Percentiles rank a stretch among this genome's conserved stretches.
Evolutionary conservation across 2,797 vertebrate species (phyloP).

Genomic region (Pelochelys cantorii): DNA sequence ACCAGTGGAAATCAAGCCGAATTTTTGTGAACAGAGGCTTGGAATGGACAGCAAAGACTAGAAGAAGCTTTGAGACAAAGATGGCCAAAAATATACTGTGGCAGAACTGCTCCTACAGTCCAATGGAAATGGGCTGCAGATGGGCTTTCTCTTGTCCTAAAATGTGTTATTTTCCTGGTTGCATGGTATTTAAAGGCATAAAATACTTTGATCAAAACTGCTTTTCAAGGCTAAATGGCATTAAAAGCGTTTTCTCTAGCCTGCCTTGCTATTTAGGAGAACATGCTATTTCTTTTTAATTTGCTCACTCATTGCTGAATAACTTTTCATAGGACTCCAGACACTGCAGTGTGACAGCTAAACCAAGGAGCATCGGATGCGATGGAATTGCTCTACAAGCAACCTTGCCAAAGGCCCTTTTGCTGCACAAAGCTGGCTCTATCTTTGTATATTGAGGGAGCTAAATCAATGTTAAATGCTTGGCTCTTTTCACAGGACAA

Average conservation of each 20-base stretch:
- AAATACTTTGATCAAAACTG: conserved; percentile 75
- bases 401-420: conserved; percentile 99
- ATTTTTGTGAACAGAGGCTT: neutral
- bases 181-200: conserved; percentile 76
- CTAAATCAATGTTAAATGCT: conserved; percentile 99
- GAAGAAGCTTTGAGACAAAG: conserved; percentile 50
- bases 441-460: conserved; percentile 93
- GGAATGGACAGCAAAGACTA: neutral
- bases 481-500: conserved; percentile 99
- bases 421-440: conserved; percentile 96
- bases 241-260: conserved; percentile 74
- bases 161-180: conserved; percentile 64
- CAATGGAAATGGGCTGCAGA: conserved; percentile 59
- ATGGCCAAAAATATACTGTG: conserved; percentile 28
- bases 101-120: conserved; percentile 46
- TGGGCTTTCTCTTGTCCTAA: conserved; percentile 46
- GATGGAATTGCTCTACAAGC: conserved; percentile 91
- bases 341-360: conserved; percentile 85
- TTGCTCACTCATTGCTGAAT: conserved; percentile 87
- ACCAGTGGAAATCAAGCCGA: neutral
- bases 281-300: conserved; percentile 84
- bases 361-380: conserved; percentile 86
- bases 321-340: conserved; percentile 88
- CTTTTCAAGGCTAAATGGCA: conserved; percentile 75
- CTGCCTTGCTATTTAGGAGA: conserved; percentile 78